Evolutionary conservation across 2,113 vertebrate genomes (phyloP).

Genomic region (Anolis carolinensis): DNA sequence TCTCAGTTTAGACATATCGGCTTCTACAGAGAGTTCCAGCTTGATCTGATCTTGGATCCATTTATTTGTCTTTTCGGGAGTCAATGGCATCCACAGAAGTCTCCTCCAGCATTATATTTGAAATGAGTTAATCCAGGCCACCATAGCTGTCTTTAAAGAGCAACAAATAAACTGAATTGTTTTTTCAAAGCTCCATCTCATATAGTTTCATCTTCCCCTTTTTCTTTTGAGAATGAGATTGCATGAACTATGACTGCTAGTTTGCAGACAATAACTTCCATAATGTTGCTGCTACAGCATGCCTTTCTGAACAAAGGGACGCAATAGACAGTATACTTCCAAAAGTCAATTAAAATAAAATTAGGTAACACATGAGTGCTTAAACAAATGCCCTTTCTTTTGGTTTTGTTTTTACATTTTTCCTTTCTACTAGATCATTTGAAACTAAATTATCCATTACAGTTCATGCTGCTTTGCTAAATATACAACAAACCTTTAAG

Average conservation of each 20-base stretch:
- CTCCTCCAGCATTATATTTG: too few relatives aligned
- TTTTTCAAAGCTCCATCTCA: background rate
- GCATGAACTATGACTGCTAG: background rate
- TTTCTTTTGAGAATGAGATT: background rate
- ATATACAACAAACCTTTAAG: conserved; percentile 34
- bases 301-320: background rate
- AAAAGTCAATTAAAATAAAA: conserved; percentile 48
- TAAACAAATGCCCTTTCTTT: conserved; percentile 48
- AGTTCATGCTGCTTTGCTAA: conserved; percentile 42
- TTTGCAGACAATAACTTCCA: background rate
- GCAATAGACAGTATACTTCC: background rate
- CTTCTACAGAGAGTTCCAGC: too few relatives aligned
- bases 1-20: too few relatives aligned
- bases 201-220: background rate
- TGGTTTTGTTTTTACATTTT: conserved; percentile 31
- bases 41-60: too few relatives aligned
- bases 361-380: background rate
- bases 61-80: too few relatives aligned
- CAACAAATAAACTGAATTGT: background rate
- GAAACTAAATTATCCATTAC: conserved; percentile 58
- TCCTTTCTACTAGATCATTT: conserved; percentile 40
- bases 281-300: background rate
- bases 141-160: background rate
- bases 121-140: background rate
- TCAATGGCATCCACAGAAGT: too few relatives aligned